Evolutionary conservation across 2,797 vertebrate genomes (phyloP), one percentile per base, ranked within the genome.

Genomic region (Myoxocephalus aenaeus): DNA sequence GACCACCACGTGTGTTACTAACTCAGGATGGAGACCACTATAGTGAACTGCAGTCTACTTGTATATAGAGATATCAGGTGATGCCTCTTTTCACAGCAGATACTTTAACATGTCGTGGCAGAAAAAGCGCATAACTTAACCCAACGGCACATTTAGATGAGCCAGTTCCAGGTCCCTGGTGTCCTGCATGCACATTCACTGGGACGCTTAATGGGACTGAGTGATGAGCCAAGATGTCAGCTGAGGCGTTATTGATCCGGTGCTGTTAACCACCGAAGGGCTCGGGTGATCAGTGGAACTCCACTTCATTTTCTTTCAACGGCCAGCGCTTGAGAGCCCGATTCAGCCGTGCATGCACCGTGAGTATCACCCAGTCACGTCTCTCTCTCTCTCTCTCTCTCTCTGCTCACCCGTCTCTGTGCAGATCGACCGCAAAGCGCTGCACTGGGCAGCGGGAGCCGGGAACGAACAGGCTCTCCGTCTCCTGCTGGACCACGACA

Each of bases 371-470:
- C 27, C 40, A 12, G 62, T 27, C 36, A 40, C 12, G 62, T 29
- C 9, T 63, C 3, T 61, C 13, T 54, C 12, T 61, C 13, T 57
- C 17, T 83, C n/a, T 79, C 34, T 34, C 34, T 34, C 34, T 34
- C 34, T 34, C 7, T 38, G 36, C 36, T 10, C 9, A 3, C 40
- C 40, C 40, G 18, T 82, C 22, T 80, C 14, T 73, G 65, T 20
- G 5, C 94, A 98, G 97, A 73, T 87, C 36, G 96, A 95, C 25
- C 94, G 97, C 71, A 96, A 94, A 75, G 96, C 97, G 5, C 87
- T 98, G 84, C 97, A 98, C 91, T 97, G 97, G 97, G 97, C 97
- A 0, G 96, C 94, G 0, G 97, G 97, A 53, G 94, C 95, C 0
- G 97, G 97, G 14, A 94, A 94, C 0, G 94, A 95, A 78, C 92